These are phyloP conservation scores for Gymnorhina tibicen DNA, from an alignment of 2,113 vertebrate genomes.

Conservation along the genomic window DNA sequence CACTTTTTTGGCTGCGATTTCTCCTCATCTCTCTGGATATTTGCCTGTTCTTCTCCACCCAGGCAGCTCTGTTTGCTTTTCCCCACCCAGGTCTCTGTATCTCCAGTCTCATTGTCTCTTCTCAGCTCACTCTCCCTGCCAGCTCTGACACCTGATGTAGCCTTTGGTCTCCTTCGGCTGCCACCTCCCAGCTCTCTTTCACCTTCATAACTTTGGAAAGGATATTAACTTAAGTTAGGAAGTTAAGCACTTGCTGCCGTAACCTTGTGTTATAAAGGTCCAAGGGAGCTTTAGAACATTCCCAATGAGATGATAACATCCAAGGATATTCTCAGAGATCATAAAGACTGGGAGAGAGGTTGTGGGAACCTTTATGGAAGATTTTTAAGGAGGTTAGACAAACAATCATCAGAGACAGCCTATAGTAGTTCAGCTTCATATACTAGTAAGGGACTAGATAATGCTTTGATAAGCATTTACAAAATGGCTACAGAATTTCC, in stretches of 20 bases:
- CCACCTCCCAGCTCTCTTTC: not conserved
- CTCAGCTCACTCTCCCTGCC: not conserved
- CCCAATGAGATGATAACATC: not conserved
- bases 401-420: not conserved
- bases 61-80: slow-evolving; percentile 31
- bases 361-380: not conserved
- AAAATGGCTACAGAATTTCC: not conserved
- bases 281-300: not conserved
- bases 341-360: not conserved
- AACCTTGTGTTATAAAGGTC: not conserved
- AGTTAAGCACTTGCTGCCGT: not conserved
- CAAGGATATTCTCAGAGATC: not conserved
- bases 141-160: slow-evolving; percentile 20
- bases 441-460: not conserved
- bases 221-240: not conserved
- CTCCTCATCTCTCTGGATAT: slow-evolving; percentile 26
- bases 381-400: not conserved
- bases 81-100: slow-evolving; percentile 9
- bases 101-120: not conserved
- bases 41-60: slow-evolving; percentile 36
- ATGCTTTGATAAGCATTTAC: not conserved
- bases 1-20: slow-evolving; percentile 8
- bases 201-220: not conserved
- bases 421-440: not conserved
- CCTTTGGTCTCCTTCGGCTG: not conserved